Evolutionary conservation across 2,888 invertebrate species (phyloP), one percentile per base, ranked within the genome.

Genomic region (Litoditis marina): DNA sequence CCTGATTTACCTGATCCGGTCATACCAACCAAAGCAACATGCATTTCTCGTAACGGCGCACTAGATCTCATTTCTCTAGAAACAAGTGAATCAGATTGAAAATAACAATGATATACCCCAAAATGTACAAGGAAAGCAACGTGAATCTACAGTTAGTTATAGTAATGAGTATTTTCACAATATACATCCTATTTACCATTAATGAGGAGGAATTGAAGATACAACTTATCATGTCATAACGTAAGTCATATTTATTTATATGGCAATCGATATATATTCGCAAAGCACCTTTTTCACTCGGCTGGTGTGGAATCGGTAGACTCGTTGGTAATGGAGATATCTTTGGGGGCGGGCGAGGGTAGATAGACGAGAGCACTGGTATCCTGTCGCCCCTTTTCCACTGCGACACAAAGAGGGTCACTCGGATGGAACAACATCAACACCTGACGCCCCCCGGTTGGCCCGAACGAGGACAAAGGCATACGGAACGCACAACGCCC

Each of bases 1-100:
- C 78, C 78, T 27, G 78, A 77, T 69, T 79, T 79, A 27, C 79
- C 79, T 1, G 69, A 66, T n/a, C 73, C 73, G n/a, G 74, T 63
- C 74, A 77, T 76, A 22, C 79, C 79, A 27, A 79, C 69, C 13
- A 79, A 32, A 22, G 79, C 78, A 0, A 78, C 66, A 54, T 79
- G 79, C 32, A 79, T 31, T 65, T 78, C 78, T 27, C 69, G 60
- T 16, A 69, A 54, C 0, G 73, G 68, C 39, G 63, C 68, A 49
- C 39, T 63, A 36, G 59, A 63, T 8, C 72, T 32, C 73, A 73
- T 73, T 55, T 0, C 44, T 44, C n/a, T n/a, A n/a, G 8, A n/a
- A 39, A 39, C 39, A 39, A 39, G 16, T 39, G 11, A 13, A 39
- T 11, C n/a, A 13, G 11, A 39, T n/a, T 39, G 13, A 39, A 39